These are phyloP conservation scores for Diogma glabrata DNA, from an alignment of 2,888 invertebrate genomes.

Conservation along the genomic window DNA sequence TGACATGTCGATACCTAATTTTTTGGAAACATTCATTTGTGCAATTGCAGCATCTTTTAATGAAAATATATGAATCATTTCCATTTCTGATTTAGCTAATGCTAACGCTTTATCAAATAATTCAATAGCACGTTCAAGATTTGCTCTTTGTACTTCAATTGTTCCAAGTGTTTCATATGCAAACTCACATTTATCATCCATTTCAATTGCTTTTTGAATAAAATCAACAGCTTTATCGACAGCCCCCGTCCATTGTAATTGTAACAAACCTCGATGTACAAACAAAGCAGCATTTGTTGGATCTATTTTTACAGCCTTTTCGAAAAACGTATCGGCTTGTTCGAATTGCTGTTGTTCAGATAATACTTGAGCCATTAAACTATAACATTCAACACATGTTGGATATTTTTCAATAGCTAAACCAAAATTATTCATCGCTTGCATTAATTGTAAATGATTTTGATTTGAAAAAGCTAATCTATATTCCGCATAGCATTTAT, in stretches of 20 bases:
- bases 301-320: constrained; percentile 68
- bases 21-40: constrained; percentile 70
- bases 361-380: constrained; percentile 81
- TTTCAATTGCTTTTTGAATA: constrained; percentile 69
- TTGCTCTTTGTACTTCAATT: constrained; percentile 82
- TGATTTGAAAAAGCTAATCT: constrained; percentile 51
- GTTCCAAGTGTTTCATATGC: constrained; percentile 92
- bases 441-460: constrained; percentile 48
- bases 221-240: constrained; percentile 64
- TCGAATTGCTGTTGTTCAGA: constrained; percentile 74
- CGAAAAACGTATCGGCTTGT: constrained; percentile 71
- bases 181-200: constrained; percentile 88
- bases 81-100: constrained; percentile 73
- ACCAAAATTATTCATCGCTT: constrained; percentile 62
- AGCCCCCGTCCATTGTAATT: constrained; percentile 76
- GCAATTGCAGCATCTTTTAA: constrained; percentile 82
- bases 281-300: constrained; percentile 74
- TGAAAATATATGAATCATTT: constrained; percentile 84
- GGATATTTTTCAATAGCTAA: constrained; percentile 68
- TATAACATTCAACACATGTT: constrained; percentile 73
- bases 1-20: constrained; percentile 51
- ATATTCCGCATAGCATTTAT: constrained; percentile 84
- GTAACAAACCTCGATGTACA: constrained; percentile 76
- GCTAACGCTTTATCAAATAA: constrained; percentile 81
- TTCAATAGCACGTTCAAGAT: constrained; percentile 68